Base-by-base conservation (phyloP, 2,113 vertebrate species). In the Pollachius pollachius region DNA sequence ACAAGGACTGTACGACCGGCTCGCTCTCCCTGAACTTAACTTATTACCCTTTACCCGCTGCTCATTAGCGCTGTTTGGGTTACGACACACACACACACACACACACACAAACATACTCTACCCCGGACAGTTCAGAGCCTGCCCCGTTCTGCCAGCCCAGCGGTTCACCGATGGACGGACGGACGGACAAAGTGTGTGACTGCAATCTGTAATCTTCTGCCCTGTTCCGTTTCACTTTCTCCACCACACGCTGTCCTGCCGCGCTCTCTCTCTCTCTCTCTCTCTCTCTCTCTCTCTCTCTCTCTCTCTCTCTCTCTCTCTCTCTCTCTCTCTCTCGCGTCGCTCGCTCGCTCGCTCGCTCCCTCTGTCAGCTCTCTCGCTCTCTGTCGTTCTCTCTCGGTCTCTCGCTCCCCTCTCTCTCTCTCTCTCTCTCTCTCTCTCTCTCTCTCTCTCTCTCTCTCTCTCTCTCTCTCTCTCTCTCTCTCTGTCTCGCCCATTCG, bases 71-170 rank as follows among this genome's bases (percentile, higher is more conserved):
- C 30, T 23, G 21, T 23, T 23, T 23, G 21, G 21, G 21, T 11
- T 41, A 41, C 37, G 21, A 67, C 60, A 70, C 25, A 54, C 34
- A 15, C 48, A 70, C 8, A n/a, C 16, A 75, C 30, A 72, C 66
- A 65, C 65, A 8, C 21, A 57, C 66, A 67, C 66, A 62, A 52
- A 58, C 54, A 68, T n/a, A 69, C 52, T 23, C 21, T 23, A 30
- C 30, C 30, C 30, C 30, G 30, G 30, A 30, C 30, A 30, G 30
- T 30, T 30, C 30, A 30, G 30, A 30, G 30, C 30, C 30, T 30
- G 30, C 30, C 30, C 3, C 3, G 30, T 30, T 30, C 30, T 30
- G 30, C 5, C 5, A 30, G 41, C 12, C 12, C 8, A 9, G 11
- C 41, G 41, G 2, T 9, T 9, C 12, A 9, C 41, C 8, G 41